These are phyloP conservation scores for Neodiprion lecontei DNA, from an alignment of 1,140 invertebrate genomes.

Conservation along the genomic window DNA sequence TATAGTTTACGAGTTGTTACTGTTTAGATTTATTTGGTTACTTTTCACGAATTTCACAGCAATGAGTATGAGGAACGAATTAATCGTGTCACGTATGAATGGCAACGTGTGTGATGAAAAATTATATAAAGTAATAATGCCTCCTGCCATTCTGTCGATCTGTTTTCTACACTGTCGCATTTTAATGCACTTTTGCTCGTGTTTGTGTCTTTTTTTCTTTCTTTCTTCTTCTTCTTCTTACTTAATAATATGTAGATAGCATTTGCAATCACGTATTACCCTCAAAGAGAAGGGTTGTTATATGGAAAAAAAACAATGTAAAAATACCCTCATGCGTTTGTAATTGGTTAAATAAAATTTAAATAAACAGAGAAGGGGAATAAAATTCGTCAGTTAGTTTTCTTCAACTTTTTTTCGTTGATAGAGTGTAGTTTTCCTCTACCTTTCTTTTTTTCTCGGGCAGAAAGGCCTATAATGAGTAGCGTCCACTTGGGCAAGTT, in stretches of 20 bases:
- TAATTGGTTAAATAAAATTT: neutral
- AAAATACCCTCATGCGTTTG: neutral
- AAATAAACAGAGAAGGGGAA: too few relatives aligned
- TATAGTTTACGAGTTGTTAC: too few relatives aligned
- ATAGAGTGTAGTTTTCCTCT: too few relatives aligned
- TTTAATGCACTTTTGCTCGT: constrained; percentile 21
- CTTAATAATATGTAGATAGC: neutral
- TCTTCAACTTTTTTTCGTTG: too few relatives aligned
- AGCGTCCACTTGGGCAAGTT: too few relatives aligned
- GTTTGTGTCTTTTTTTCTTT: neutral
- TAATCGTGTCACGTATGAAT: neutral
- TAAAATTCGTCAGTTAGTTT: too few relatives aligned
- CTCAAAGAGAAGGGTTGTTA: neutral
- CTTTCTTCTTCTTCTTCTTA: neutral
- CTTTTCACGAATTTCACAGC: too few relatives aligned
- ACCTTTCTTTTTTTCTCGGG: too few relatives aligned
- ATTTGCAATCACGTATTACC: neutral
- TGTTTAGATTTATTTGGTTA: too few relatives aligned
- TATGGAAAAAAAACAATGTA: neutral
- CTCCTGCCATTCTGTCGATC: constrained; percentile 11
- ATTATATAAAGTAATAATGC: neutral
- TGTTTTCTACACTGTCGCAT: constrained; percentile 16
- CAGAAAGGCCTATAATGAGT: too few relatives aligned
- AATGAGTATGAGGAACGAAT: too few relatives aligned
- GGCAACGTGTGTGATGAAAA: neutral